A percentile compares a stretch with the other conserved stretches of the same genome.
phyloP scores from a whole-genome alignment of 2,113 vertebrate genomes.

The Fulmarus glacialis region DNA sequence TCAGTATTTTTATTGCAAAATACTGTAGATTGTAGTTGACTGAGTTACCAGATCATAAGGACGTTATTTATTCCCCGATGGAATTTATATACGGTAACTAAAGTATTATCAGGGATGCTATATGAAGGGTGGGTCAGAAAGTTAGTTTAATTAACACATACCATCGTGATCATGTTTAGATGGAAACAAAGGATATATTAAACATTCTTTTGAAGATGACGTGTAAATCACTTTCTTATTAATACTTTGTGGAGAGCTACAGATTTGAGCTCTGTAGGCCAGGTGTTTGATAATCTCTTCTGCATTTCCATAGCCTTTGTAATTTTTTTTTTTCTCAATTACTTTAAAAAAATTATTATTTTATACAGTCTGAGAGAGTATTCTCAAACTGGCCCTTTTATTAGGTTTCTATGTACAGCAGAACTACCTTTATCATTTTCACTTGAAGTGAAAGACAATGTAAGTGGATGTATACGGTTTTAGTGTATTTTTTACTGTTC shows the following conservation, averaged over 20 bases:
- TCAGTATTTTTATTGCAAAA: neutral
- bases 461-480: neutral
- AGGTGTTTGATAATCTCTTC: slow-evolving; percentile 17
- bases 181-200: slow-evolving; percentile 67
- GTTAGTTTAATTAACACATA: slow-evolving; percentile 78
- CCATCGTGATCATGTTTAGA: slow-evolving; percentile 59
- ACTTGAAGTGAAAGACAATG: neutral
- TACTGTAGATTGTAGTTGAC: neutral
- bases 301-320: neutral
- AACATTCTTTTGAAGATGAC: slow-evolving; percentile 55
- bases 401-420: neutral
- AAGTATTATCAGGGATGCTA: slow-evolving; percentile 73
- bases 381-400: neutral
- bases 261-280: slow-evolving; percentile 32
- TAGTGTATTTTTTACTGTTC: neutral
- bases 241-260: slow-evolving; percentile 71
- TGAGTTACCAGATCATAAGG: neutral
- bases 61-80: neutral
- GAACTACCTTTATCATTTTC: neutral
- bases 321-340: neutral
- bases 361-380: neutral
- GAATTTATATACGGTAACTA: slow-evolving; percentile 33
- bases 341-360: neutral
- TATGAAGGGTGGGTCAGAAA: slow-evolving; percentile 74
- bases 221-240: slow-evolving; percentile 79